Base-by-base conservation (phyloP, 2,113 vertebrate genomes). In the Takifugu flavidus region DNA sequence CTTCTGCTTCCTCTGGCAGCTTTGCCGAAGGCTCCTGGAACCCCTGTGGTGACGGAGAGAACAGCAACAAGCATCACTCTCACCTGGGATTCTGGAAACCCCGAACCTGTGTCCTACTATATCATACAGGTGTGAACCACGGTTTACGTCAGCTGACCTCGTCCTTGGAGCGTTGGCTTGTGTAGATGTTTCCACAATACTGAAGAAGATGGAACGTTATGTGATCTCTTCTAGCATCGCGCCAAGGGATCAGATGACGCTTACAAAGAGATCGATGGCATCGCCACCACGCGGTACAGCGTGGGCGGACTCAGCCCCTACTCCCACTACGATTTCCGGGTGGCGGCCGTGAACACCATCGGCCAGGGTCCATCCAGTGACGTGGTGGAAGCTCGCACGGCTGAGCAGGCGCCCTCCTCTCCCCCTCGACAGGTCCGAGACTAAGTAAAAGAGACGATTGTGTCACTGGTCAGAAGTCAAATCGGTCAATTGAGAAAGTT, bases 1-100 rank as follows among this genome's bases (percentile, higher is more conserved):
- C 11, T 4, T 59, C 53, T 73, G 42, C 53, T n/a, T 53, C 64
- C 28, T 56, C 45, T 55, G 11, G 25, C 75, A 99, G 96, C 96
- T 73, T 92, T 99, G 82, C 97, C 97, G 6, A 98, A 92, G 84
- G 91, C 97, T 83, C 94, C 97, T 59, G 95, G 96, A 60, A 93
- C 77, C 56, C 95, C 96, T 15, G 87, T 98, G 47, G 93, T 99
- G 72, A 99, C 96, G 0, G 97, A 99, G 85, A 94, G 95, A 78
- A 98, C 97, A 60, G 97, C 97, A 42, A 99, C 97, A 45, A 99
- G 97, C 81, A 98, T 99, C 68, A 99, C 97, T 0, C 80, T 99
- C 82, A 99, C 96, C 6, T 99, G 97, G 97, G 97, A 99, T 86
- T 98, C 96, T 52, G 97, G 96, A 66, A 99, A 99, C 83, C 95